Conservation (phyloP, 2,888 invertebrate genomes). For the Ceramica pisi region DNA sequence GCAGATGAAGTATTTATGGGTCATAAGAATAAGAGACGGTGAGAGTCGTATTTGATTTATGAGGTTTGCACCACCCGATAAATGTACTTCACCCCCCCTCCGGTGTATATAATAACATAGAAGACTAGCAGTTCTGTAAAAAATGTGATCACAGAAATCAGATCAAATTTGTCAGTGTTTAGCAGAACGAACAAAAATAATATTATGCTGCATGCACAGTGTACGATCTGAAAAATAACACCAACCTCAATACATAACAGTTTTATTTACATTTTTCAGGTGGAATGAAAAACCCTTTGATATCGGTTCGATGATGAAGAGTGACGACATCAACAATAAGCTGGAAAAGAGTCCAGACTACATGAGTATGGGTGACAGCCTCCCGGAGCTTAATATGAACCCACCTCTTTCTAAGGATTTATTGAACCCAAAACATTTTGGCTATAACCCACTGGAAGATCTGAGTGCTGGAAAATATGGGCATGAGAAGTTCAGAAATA, state of each 20-base stretch:
- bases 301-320: slow-evolving; percentile 48
- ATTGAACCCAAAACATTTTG: slow-evolving; percentile 52
- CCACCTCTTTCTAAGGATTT: slow-evolving; percentile 50
- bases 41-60: neutral
- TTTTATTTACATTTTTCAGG: neutral
- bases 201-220: too few relatives aligned
- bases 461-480: slow-evolving; percentile 48
- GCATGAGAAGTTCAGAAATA: slow-evolving; percentile 55
- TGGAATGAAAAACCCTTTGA: slow-evolving; percentile 58
- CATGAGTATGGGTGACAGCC: slow-evolving; percentile 49
- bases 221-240: too few relatives aligned
- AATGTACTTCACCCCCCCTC: too few relatives aligned
- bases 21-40: slow-evolving; percentile 58
- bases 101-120: too few relatives aligned
- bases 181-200: too few relatives aligned
- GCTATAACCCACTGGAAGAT: slow-evolving; percentile 52
- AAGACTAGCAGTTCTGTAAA: too few relatives aligned
- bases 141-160: too few relatives aligned
- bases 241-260: too few relatives aligned
- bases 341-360: slow-evolving; percentile 55
- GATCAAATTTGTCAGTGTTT: too few relatives aligned
- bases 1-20: slow-evolving; percentile 53
- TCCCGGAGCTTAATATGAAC: slow-evolving; percentile 53
- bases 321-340: slow-evolving; percentile 51
- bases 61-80: neutral